These are phyloP conservation scores for Nasua narica DNA, from an alignment of 2,797 vertebrate species.

Conservation along the genomic window DNA sequence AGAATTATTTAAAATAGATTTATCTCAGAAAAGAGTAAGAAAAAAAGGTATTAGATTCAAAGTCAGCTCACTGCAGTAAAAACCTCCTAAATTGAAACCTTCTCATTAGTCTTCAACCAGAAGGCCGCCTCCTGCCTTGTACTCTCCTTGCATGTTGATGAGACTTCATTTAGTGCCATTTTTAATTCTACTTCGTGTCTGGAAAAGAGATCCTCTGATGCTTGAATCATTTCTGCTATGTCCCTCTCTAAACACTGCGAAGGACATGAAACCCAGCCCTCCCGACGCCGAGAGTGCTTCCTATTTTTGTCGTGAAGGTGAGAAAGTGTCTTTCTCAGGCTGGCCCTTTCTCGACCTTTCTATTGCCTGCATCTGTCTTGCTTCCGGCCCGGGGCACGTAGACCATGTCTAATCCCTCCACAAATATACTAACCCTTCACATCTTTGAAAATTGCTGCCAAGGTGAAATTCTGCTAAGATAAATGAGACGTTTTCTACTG, in stretches of 20 bases:
- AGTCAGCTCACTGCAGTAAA: neutral
- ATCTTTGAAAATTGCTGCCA: slow-evolving; percentile 48
- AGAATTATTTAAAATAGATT: slow-evolving; percentile 50
- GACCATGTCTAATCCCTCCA: slow-evolving; percentile 47
- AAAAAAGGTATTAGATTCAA: neutral
- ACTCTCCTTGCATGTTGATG: neutral
- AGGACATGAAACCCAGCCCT: neutral
- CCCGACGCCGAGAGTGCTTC: neutral
- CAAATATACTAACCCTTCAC: slow-evolving; percentile 33
- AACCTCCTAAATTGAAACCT: neutral
- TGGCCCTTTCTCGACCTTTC: slow-evolving; percentile 14
- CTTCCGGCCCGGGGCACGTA: neutral
- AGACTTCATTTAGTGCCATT: slow-evolving; percentile 8
- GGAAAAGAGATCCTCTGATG: neutral
- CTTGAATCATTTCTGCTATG: neutral
- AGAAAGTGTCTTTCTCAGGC: slow-evolving; percentile 46
- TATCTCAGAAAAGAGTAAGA: slow-evolving; percentile 30
- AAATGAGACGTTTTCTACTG: neutral
- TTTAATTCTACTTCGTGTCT: slow-evolving; percentile 12
- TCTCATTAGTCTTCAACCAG: slow-evolving; percentile 9
- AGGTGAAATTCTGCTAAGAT: slow-evolving; percentile 32
- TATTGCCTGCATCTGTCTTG: neutral
- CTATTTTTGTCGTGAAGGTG: slow-evolving; percentile 45
- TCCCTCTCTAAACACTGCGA: neutral
- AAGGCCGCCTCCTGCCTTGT: neutral